A percentile compares a stretch with the other conserved stretches of the same genome.
Evolutionary conservation across 2,797 vertebrate species (phyloP).

Genomic region (Pseudomugil gertrudae): DNA sequence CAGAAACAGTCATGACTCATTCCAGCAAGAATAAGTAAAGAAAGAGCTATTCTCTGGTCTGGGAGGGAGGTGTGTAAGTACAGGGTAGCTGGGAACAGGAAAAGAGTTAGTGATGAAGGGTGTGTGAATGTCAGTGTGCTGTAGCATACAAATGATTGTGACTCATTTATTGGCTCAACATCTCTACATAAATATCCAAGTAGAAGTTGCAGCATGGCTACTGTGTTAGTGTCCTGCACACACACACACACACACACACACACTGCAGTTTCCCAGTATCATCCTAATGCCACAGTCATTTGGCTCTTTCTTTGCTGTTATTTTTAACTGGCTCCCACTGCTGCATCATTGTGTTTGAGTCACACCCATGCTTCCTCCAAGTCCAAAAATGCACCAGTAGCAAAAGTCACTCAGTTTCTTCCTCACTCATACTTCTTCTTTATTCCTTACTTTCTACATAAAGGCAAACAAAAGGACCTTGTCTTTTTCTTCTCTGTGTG

Average conservation of each 20-base stretch:
- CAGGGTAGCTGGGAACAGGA: constrained; percentile 60
- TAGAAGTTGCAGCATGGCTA: constrained; percentile 17
- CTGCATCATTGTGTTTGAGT: constrained; percentile 76
- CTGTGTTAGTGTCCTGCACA: constrained; percentile 2
- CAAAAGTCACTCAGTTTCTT: constrained; percentile 34
- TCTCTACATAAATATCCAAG: constrained; percentile 1
- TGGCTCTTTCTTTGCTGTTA: constrained; percentile 69
- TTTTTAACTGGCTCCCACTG: constrained; percentile 73
- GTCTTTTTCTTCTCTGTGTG: constrained; percentile 43
- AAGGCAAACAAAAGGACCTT: constrained; percentile 69
- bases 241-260: constrained; percentile 4
- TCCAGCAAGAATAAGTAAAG: constrained; percentile 55
- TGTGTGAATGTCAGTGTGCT: constrained; percentile 35
- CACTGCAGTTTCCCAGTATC: constrained; percentile 56
- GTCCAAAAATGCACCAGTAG: constrained; percentile 60
- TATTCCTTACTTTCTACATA: constrained; percentile 39
- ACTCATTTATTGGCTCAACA: constrained; percentile 34
- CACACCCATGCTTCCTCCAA: constrained; percentile 68
- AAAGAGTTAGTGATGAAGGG: constrained; percentile 45
- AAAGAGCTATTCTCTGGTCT: constrained; percentile 44
- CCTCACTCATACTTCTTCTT: constrained; percentile 34
- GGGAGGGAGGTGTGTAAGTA: constrained; percentile 70
- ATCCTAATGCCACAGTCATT: constrained; percentile 66
- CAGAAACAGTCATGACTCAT: constrained; percentile 66
- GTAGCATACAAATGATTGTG: constrained; percentile 34